Evolutionary conservation across 2,888 invertebrate species (phyloP), one percentile per base, ranked within the genome.

Genomic region (Caenorhabditis afra): DNA sequence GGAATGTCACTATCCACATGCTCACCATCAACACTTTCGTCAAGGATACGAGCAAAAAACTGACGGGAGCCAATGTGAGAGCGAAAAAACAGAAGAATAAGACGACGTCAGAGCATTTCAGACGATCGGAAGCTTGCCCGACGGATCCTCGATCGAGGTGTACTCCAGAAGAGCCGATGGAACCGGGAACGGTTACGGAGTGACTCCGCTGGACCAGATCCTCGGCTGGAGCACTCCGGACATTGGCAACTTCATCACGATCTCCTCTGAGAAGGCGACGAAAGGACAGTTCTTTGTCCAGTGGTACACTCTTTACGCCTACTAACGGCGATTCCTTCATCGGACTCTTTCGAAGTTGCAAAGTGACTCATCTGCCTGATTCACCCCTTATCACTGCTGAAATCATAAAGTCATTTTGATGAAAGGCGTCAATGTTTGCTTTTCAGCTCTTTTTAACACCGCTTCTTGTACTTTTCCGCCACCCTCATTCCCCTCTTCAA

Each of bases 281-380:
- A 22, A 49, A 8, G 49, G 49, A 7, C 49, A 49, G 49, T 49
- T 49, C 16, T 49, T 49, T 12, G 49, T 49, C 12, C 49, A 49
- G 11, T 49, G 22, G 11, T 49, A 22, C 22, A 22, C 22, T 22
- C 20, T 49, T 29, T 29, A 29, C 29, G 3, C 29, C 4, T 29
- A 29, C 29, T 29, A 7, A 29, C 7, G n/a, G n/a, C n/a, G n/a
- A n/a, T n/a, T n/a, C n/a, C n/a, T n/a, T n/a, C n/a, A n/a, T n/a
- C n/a, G n/a, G n/a, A n/a, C n/a, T n/a, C n/a, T n/a, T n/a, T n/a
- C n/a, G 29, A 7, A 41, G 41, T 41, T 41, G 3, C 41, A 3
- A 41, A 14, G 14, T 41, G 41, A 41, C 11, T 3, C 41, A 41
- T 41, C 7, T 14, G 11, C 11, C 41, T 41, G 41, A 41, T 14